Percentiles rank a stretch among this genome's conserved stretches.
These are phyloP conservation scores for Parambassis ranga DNA, from an alignment of 2,797 vertebrate genomes.

Conservation along the genomic window DNA sequence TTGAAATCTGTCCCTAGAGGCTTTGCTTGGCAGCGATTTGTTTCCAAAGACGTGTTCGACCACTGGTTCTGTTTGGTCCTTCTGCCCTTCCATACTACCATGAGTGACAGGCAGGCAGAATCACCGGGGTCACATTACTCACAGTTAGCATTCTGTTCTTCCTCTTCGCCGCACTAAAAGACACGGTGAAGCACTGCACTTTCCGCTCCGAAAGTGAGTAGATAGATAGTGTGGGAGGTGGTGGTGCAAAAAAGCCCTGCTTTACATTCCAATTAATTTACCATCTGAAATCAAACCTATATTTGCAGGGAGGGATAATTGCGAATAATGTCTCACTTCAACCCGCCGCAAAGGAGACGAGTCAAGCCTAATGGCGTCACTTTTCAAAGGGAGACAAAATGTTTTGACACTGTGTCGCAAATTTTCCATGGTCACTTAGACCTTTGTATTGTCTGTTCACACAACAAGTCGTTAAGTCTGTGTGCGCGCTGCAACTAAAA, in stretches of 20 bases:
- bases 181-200: constrained; percentile 65
- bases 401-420: constrained; percentile 51
- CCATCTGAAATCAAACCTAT: constrained; percentile 53
- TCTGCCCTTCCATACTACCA: constrained; percentile 70
- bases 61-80: constrained; percentile 50
- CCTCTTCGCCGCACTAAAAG: constrained; percentile 65
- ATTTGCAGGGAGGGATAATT: constrained; percentile 52
- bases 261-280: constrained; percentile 66
- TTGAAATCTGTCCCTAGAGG: constrained; percentile 8
- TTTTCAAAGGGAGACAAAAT: constrained; percentile 27
- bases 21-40: constrained; percentile 45
- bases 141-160: constrained; percentile 73
- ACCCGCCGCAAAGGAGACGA: not conserved
- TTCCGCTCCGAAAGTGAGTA: constrained; percentile 65
- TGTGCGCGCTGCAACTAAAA: constrained; percentile 3
- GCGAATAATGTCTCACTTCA: constrained; percentile 40
- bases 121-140: constrained; percentile 68
- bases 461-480: constrained; percentile 48
- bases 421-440: constrained; percentile 15
- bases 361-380: constrained; percentile 31
- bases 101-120: constrained; percentile 72
- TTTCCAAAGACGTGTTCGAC: constrained; percentile 44
- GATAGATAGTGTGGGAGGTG: constrained; percentile 74
- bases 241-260: constrained; percentile 57
- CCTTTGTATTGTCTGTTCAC: constrained; percentile 18